phyloP scores from a whole-genome alignment of 1,140 invertebrate genomes.

The Leptestheria dahalacensis region DNA sequence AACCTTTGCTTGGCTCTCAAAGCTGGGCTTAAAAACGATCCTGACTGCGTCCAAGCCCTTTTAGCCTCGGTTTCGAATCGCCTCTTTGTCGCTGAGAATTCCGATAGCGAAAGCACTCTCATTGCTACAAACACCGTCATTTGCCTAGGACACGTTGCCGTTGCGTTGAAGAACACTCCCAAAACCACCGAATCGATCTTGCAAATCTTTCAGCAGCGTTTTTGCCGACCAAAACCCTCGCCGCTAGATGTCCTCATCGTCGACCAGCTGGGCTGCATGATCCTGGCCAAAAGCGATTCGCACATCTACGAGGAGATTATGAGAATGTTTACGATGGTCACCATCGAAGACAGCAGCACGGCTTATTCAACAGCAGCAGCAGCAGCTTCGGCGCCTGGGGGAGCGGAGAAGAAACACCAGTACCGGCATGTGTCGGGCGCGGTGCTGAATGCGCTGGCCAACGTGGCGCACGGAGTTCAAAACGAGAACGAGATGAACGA shows the following conservation, averaged over 20 bases:
- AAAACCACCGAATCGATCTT: conserved; percentile 88
- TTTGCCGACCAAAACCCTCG: conserved; percentile 68
- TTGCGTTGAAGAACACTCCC: conserved; percentile 78
- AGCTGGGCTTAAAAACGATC: conserved; percentile 70
- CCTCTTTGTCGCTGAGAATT: conserved; percentile 47
- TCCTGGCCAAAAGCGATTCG: conserved; percentile 72
- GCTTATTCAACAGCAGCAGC: conserved; percentile 52
- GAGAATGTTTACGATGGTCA: conserved; percentile 92
- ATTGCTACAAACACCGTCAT: conserved; percentile 94
- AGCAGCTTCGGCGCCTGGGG: conserved; percentile 3
- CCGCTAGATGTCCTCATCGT: conserved; percentile 86
- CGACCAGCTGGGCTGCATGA: conserved; percentile 92
- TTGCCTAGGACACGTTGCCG: conserved; percentile 91
- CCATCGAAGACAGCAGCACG: conserved; percentile 79
- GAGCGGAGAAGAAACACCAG: conserved; percentile 33
- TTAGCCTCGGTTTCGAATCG: conserved; percentile 88
- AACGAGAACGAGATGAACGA: conserved; percentile 75
- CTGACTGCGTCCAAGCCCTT: conserved; percentile 81
- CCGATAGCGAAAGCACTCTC: conserved; percentile 64
- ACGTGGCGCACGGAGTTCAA: conserved; percentile 84
- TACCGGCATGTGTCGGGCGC: conserved; percentile 77
- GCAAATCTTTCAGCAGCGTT: conserved; percentile 91
- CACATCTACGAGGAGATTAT: conserved; percentile 86
- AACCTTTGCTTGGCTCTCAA: conserved; percentile 87
- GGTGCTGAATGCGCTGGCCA: conserved; percentile 84